Evolutionary conservation across 2,797 vertebrate species (phyloP).

Genomic region (Helicolenus hilgendorfi): DNA sequence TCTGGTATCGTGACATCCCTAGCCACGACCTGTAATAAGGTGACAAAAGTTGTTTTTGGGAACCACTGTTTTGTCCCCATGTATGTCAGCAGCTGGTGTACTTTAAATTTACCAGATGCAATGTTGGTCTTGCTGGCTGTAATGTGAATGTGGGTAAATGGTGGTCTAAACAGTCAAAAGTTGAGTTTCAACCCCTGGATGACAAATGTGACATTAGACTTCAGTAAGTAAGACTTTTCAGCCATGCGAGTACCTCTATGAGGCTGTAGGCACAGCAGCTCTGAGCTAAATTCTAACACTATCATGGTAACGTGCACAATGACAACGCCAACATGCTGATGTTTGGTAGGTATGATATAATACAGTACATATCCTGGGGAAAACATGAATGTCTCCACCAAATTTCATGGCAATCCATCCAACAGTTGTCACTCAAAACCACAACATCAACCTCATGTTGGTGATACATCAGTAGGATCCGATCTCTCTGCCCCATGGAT

Average conservation of each 20-base stretch:
- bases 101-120: neutral
- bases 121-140: neutral
- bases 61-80: too few species aligned
- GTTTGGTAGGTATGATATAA: too few species aligned
- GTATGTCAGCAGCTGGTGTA: neutral
- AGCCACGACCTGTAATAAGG: neutral
- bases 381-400: too few species aligned
- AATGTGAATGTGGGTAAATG: neutral
- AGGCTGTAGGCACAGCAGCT: neutral
- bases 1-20: neutral
- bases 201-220: neutral
- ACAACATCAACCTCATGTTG: neutral
- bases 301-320: too few species aligned
- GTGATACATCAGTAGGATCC: neutral
- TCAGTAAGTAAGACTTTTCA: neutral
- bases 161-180: neutral
- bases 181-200: neutral
- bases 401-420: neutral
- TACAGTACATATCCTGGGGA: too few species aligned
- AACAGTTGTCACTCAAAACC: neutral
- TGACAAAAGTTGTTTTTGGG: neutral
- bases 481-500: neutral
- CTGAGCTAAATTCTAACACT: too few species aligned
- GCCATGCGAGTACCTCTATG: neutral
- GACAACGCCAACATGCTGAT: too few species aligned